These are phyloP conservation scores for Periophthalmus magnuspinnatus DNA, from an alignment of 2,797 vertebrate genomes.

Conservation along the genomic window DNA sequence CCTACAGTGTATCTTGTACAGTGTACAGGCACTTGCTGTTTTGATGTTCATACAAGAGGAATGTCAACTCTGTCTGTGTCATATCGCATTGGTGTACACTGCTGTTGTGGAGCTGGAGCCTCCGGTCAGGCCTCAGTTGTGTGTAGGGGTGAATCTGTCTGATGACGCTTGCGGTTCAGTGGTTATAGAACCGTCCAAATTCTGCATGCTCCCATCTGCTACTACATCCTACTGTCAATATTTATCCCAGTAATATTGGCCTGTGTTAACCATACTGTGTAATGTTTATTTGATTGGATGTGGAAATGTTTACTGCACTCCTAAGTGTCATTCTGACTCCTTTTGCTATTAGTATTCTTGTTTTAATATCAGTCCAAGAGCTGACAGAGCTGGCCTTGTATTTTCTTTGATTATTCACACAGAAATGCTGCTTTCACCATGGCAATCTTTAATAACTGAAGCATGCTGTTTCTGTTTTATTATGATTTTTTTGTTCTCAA, in stretches of 20 bases:
- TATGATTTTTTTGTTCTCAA: neutral
- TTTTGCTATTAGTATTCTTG: neutral
- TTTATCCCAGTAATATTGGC: conserved; percentile 6
- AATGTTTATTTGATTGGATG: conserved; percentile 5
- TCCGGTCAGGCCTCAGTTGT: conserved; percentile 16
- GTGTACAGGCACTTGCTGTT: neutral
- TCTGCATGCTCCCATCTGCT: neutral
- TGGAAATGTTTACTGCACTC: conserved; percentile 1
- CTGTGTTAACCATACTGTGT: conserved; percentile 2
- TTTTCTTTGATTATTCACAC: neutral
- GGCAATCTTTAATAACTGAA: conserved; percentile 5
- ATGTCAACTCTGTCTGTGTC: conserved; percentile 2
- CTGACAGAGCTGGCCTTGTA: neutral
- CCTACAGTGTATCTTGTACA: too few relatives aligned
- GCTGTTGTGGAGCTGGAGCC: conserved; percentile 28
- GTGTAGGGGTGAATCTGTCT: conserved; percentile 22
- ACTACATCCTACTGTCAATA: neutral
- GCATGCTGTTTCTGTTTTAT: conserved; percentile 5
- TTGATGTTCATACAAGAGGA: conserved; percentile 6
- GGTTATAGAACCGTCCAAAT: conserved; percentile 27
- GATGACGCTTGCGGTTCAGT: conserved; percentile 29
- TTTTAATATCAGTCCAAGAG: neutral
- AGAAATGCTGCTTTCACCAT: neutral
- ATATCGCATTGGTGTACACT: neutral
- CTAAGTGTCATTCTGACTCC: too few relatives aligned